Base-by-base conservation (phyloP, 1,140 invertebrate genomes). In the Drosophila ambigua region DNA sequence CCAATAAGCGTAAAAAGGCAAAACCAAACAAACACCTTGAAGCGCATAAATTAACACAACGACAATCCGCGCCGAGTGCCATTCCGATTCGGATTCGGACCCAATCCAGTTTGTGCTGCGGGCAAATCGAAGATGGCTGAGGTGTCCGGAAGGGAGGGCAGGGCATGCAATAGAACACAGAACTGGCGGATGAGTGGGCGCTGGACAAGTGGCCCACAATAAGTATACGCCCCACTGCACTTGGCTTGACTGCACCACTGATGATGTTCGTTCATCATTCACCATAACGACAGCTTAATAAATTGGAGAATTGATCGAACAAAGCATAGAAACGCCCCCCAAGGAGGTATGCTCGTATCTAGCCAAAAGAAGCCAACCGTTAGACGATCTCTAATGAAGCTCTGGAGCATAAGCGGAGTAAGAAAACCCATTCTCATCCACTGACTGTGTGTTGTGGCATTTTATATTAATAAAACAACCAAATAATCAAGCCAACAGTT, bases 21-120 rank as follows among this genome's bases (percentile, higher is more conserved):
- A 77, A 76, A 72, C 76, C 57, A 76, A 45, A 46, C 73, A 76
- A 77, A 77, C 73, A 77, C 63, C 64, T 76, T 57, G 11, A 62
- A 53, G 72, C 41, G 64, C 55, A 76, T 76, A 68, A 68, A 76
- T 76, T 61, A 76, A 75, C 7, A 5, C 23, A 66, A 39, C 46
- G 46, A 53, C 60, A 55, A 23, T 35, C 13, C 45, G 59, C 24
- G 26, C 7, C 28, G 44, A 39, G 31, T 16, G 28, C 7, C 28
- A 31, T 9, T 31, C 8, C 24, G 41, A 45, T 9, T n/a, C 28
- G 9, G 31, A 41, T 39, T 53, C 24, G 31, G 24, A 49, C 9
- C 35, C 51, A 69, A 69, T 69, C 67, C 67, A 69, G 67, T 69
- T 69, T 69, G 23, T 43, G 67, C 67, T 69, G 28, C 63, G 31